Evolutionary conservation across 1,140 invertebrate genomes (phyloP).

Genomic region (Drosophila arawakana): DNA sequence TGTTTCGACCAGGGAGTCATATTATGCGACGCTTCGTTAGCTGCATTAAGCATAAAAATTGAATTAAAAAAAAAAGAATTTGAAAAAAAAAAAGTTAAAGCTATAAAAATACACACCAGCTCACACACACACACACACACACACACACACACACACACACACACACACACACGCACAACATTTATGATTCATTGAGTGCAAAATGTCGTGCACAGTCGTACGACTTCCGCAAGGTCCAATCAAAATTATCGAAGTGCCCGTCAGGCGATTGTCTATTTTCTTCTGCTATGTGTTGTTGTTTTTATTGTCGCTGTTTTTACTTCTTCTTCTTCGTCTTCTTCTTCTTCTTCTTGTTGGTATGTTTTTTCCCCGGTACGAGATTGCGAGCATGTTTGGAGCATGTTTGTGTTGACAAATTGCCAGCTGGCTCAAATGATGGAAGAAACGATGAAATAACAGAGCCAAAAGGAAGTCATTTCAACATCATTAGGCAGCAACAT

Average conservation of each 20-base stretch:
- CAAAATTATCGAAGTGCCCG: constrained; percentile 46
- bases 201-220: constrained; percentile 61
- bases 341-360: constrained; percentile 9
- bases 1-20: background rate
- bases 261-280: constrained; percentile 37
- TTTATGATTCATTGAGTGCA: constrained; percentile 78
- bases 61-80: constrained; percentile 44
- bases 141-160: constrained; percentile 6
- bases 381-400: constrained; percentile 18
- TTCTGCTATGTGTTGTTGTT: background rate
- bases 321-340: constrained; percentile 1
- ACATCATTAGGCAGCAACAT: constrained; percentile 58
- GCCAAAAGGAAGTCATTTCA: constrained; percentile 65
- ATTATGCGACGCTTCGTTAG: constrained; percentile 60
- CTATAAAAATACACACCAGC: background rate
- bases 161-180: constrained; percentile 28
- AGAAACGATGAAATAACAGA: constrained; percentile 8
- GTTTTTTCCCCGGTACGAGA: constrained; percentile 19
- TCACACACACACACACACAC: background rate
- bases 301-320: constrained; percentile 9
- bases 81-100: background rate
- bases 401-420: constrained; percentile 68
- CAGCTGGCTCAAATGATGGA: constrained; percentile 44
- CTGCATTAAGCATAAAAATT: constrained; percentile 61
- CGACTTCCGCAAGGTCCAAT: constrained; percentile 57